These are phyloP conservation scores for Stegodyphus dumicola DNA, from an alignment of 1,140 invertebrate species.

Conservation along the genomic window DNA sequence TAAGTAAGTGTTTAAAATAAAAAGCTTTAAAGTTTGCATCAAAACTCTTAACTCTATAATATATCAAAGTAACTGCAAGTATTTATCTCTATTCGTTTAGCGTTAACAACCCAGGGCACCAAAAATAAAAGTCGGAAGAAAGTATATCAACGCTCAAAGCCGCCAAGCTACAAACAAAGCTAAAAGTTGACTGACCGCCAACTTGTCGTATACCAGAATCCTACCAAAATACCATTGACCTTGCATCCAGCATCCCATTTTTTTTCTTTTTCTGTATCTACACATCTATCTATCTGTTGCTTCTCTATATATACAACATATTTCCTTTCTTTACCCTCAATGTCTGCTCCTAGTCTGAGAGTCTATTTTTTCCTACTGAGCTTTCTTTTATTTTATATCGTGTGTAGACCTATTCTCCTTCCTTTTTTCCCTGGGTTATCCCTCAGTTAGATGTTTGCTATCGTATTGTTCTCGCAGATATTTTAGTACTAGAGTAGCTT, in stretches of 20 bases:
- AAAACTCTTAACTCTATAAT: too few species aligned
- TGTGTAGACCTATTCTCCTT: slow-evolving; percentile 24
- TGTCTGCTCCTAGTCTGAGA: slow-evolving; percentile 51
- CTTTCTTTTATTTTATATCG: slow-evolving; percentile 53
- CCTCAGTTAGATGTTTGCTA: slow-evolving; percentile 12
- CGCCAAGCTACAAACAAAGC: background rate
- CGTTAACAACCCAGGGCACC: too few species aligned
- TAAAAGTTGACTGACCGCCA: slow-evolving; percentile 54
- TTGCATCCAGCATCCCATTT: slow-evolving; percentile 45
- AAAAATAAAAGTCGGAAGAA: background rate
- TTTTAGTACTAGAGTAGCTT: slow-evolving; percentile 19
- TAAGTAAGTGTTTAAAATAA: too few species aligned
- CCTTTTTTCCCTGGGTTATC: slow-evolving; percentile 2
- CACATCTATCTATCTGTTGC: slow-evolving; percentile 52
- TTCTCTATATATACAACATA: slow-evolving; percentile 56
- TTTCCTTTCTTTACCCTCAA: slow-evolving; percentile 46
- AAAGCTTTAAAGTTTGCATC: too few species aligned
- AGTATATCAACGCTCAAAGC: background rate
- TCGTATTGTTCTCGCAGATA: slow-evolving; percentile 29
- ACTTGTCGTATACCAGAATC: slow-evolving; percentile 39
- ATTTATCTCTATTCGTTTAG: too few species aligned
- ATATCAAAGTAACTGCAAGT: too few species aligned
- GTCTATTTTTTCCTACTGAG: slow-evolving; percentile 42
- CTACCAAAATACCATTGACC: slow-evolving; percentile 55
- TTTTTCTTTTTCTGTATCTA: slow-evolving; percentile 43